Base-by-base conservation (phyloP, 2,888 invertebrate species). In the Minunthozetes semirufus region DNA sequence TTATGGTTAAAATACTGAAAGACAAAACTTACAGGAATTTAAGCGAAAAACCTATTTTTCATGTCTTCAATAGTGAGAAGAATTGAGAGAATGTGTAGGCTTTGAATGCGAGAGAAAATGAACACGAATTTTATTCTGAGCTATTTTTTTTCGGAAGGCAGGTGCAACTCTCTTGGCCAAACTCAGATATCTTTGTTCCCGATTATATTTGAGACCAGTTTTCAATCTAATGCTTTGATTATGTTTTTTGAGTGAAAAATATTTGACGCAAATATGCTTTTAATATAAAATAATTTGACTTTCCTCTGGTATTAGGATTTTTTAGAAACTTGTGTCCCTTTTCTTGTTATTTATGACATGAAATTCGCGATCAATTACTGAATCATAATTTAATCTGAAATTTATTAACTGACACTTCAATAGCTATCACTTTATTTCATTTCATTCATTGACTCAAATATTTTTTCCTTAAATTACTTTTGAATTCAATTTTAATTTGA, bases 81-180 rank as follows among this genome's bases (percentile, higher is more conserved):
- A n/a, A n/a, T n/a, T n/a, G n/a, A n/a, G n/a, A n/a, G n/a, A n/a
- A n/a, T n/a, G 29, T 29, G 13, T 17, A 29, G 61, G 9, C 61
- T 17, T 29, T 13, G 15, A 17, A 13, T n/a, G n/a, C n/a, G n/a
- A 9, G 11, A 61, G 29, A 61, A 61, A 9, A 61, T 29, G 29
- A 61, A 29, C 48, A 48, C 5, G 17, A 13, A 66, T 38, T 38
- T 66, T 66, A 66, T 42, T 38, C 38, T 66, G 42, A 66, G 42
- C 17, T 66, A 66, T n/a, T n/a, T n/a, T n/a, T n/a, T 66, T 66
- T 38, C 17, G 9, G 19, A 66, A 9, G 25, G 66, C 66, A 66
- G 66, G 66, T 66, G 66, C 66, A 66, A 66, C 19, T 38, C 53
- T 8, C 19, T 48, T 53, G 53, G 53, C 53, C n/a, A 48, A 9